A percentile compares a stretch with the other conserved stretches of the same genome.
phyloP scores from a whole-genome alignment of 2,888 invertebrate species.

The Scaptomyza cyrtandrae region DNA sequence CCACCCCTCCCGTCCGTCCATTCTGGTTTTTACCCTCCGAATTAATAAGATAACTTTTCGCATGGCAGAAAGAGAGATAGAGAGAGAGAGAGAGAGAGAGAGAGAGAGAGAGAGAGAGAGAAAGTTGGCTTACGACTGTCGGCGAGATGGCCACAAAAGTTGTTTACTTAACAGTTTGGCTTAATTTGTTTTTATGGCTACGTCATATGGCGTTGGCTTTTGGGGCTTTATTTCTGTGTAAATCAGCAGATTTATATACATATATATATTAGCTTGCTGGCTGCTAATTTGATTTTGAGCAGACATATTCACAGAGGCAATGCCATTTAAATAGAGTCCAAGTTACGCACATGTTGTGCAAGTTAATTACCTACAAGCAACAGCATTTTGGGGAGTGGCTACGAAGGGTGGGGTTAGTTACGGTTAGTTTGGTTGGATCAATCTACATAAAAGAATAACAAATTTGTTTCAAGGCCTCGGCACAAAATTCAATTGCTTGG shows the following conservation, averaged over 20 bases:
- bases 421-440: slow-evolving; percentile 15
- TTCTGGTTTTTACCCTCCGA: slow-evolving; percentile 27
- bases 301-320: slow-evolving; percentile 12
- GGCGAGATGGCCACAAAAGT: slow-evolving; percentile 52
- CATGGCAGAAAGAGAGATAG: not conserved
- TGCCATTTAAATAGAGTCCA: slow-evolving; percentile 68
- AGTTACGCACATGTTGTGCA: slow-evolving; percentile 66
- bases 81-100: not conserved
- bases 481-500: slow-evolving; percentile 73
- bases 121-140: slow-evolving; percentile 52
- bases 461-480: slow-evolving; percentile 78
- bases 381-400: not conserved
- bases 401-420: not conserved
- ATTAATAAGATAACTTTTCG: slow-evolving; percentile 77
- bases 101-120: not conserved
- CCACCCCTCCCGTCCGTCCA: not conserved
- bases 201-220: slow-evolving; percentile 37
- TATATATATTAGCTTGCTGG: slow-evolving; percentile 59
- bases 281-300: slow-evolving; percentile 81
- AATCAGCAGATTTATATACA: slow-evolving; percentile 79
- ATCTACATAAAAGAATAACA: slow-evolving; percentile 60
- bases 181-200: slow-evolving; percentile 78
- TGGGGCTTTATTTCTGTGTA: slow-evolving; percentile 71
- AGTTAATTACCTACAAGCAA: slow-evolving; percentile 70
- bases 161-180: slow-evolving; percentile 81